A percentile compares a stretch with the other conserved stretches of the same genome.
These are phyloP conservation scores for Perca schrenkii DNA, from an alignment of 2,113 vertebrate genomes.

Conservation along the genomic window DNA sequence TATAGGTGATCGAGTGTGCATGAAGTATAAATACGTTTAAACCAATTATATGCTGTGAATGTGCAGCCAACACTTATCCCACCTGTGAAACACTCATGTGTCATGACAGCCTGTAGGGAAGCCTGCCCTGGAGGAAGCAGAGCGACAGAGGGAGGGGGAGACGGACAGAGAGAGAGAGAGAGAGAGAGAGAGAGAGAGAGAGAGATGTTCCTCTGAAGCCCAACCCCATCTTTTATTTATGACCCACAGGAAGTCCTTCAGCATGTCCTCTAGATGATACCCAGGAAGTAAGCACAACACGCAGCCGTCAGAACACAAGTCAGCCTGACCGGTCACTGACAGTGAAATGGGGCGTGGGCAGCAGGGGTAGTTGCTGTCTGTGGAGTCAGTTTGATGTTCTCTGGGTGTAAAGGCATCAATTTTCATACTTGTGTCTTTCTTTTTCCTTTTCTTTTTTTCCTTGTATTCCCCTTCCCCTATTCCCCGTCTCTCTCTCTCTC, in stretches of 20 bases:
- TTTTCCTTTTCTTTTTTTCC: no score
- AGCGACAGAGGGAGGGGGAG: neutral
- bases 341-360: slow-evolving; percentile 63
- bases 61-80: slow-evolving; percentile 67
- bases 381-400: slow-evolving; percentile 25
- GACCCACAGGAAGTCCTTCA: slow-evolving; percentile 83
- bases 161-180: slow-evolving; percentile 17
- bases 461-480: neutral
- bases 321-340: slow-evolving; percentile 56
- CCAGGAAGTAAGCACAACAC: slow-evolving; percentile 78
- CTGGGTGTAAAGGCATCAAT: slow-evolving; percentile 30
- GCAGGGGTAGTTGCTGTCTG: slow-evolving; percentile 22
- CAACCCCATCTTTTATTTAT: slow-evolving; percentile 83
- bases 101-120: slow-evolving; percentile 61
- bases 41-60: slow-evolving; percentile 75
- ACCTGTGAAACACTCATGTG: slow-evolving; percentile 72
- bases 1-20: slow-evolving; percentile 18
- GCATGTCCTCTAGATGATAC: slow-evolving; percentile 82
- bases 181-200: slow-evolving; percentile 34
- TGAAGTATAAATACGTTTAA: slow-evolving; percentile 21
- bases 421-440: slow-evolving; percentile 27
- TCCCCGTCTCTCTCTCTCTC: neutral
- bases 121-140: slow-evolving; percentile 37
- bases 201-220: slow-evolving; percentile 75
- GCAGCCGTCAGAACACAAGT: slow-evolving; percentile 65